Percentiles rank a stretch among this genome's conserved stretches.
Conservation (phyloP, 2,113 vertebrate genomes). For the Cichladusa arquata region DNA sequence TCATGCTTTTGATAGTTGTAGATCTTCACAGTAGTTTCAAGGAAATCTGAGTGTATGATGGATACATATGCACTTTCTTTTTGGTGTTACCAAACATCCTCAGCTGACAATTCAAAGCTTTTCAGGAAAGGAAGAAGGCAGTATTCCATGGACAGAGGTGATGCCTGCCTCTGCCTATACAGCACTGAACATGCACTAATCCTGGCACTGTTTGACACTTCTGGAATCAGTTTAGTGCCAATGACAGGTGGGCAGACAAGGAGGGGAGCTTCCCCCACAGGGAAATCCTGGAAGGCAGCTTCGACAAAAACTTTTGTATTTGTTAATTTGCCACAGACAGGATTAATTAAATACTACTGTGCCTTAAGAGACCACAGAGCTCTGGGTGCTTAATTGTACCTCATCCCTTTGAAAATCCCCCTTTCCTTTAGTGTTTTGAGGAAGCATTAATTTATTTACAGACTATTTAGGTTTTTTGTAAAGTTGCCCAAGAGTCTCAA, state of each 20-base stretch:
- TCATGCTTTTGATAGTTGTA: background rate
- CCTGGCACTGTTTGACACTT: background rate
- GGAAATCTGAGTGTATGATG: background rate
- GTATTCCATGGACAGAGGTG: background rate
- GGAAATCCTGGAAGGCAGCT: background rate
- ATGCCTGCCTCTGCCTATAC: background rate
- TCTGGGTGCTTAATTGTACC: background rate
- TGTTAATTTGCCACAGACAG: background rate
- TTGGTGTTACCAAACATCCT: background rate
- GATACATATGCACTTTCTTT: accelerated
- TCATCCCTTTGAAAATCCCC: background rate
- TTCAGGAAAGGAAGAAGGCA: background rate
- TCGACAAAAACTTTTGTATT: background rate
- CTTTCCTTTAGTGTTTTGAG: background rate
- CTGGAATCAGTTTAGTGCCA: background rate
- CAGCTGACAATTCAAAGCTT: background rate
- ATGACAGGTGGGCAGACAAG: background rate
- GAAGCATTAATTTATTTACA: background rate
- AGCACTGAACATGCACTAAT: background rate
- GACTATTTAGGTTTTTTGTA: background rate
- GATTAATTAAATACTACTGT: background rate
- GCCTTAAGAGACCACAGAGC: background rate
- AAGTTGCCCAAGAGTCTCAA: background rate
- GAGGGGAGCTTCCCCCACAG: background rate
- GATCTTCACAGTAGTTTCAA: background rate